These are phyloP conservation scores for Ptychochromis oligacanthus DNA, from an alignment of 2,113 vertebrate species.

Conservation along the genomic window DNA sequence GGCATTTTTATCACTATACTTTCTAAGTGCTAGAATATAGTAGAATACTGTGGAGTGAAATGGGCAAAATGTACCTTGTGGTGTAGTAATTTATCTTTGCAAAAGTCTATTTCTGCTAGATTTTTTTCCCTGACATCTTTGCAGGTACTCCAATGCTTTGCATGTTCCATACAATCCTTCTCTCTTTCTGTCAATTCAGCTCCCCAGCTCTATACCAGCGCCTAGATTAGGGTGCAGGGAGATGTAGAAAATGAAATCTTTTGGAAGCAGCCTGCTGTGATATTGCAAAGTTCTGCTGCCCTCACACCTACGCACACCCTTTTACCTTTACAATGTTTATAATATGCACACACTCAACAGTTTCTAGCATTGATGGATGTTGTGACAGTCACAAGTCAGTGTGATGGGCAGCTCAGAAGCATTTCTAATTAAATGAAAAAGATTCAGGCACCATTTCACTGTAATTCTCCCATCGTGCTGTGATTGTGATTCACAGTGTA, in stretches of 20 bases:
- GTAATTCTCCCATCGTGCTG: not conserved
- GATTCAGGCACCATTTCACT: constrained; percentile 24
- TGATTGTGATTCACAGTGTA: constrained; percentile 39
- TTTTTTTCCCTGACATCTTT: constrained; percentile 18
- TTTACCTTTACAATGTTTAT: constrained; percentile 33
- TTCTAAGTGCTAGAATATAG: not conserved
- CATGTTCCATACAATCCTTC: constrained; percentile 24
- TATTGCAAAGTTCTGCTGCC: constrained; percentile 48
- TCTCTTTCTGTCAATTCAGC: constrained; percentile 11
- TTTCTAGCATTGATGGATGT: constrained; percentile 26
- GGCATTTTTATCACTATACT: not conserved
- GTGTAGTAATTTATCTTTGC: not conserved
- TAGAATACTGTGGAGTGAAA: not conserved
- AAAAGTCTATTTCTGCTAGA: constrained; percentile 25
- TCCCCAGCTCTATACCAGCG: constrained; percentile 7
- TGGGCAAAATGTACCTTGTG: not conserved
- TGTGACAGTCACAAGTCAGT: constrained; percentile 14
- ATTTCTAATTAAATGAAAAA: constrained; percentile 60
- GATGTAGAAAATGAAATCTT: constrained; percentile 62
- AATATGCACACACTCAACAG: not conserved
- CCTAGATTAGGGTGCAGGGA: constrained; percentile 51
- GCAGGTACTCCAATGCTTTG: constrained; percentile 5
- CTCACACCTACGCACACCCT: constrained; percentile 16
- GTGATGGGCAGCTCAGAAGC: constrained; percentile 14
- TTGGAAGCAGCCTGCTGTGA: constrained; percentile 56